These are phyloP conservation scores for Agrochola macilenta DNA, from an alignment of 2,888 invertebrate genomes.

Conservation along the genomic window DNA sequence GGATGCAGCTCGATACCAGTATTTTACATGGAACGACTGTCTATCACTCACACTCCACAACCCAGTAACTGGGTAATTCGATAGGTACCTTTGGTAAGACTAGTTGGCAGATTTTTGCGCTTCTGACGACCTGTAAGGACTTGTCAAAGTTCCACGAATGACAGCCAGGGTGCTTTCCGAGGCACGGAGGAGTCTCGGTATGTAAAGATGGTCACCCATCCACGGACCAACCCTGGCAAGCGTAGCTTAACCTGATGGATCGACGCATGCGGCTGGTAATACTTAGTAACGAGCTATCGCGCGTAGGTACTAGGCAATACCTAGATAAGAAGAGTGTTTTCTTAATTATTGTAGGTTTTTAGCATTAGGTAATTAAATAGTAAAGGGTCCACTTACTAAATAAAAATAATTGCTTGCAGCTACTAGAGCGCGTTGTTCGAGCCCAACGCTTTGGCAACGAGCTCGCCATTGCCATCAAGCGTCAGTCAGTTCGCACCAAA, in stretches of 20 bases:
- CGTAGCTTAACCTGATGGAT: too few species aligned
- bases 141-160: neutral
- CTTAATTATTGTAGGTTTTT: neutral
- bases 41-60: neutral
- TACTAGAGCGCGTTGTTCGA: slow-evolving; percentile 91
- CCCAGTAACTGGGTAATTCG: neutral
- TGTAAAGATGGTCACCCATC: neutral
- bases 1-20: too few species aligned
- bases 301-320: neutral
- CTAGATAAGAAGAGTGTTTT: neutral
- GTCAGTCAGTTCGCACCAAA: slow-evolving; percentile 79
- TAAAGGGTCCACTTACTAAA: neutral
- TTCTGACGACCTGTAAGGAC: neutral
- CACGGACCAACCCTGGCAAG: too few species aligned
- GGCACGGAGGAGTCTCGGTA: too few species aligned
- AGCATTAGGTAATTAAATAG: neutral
- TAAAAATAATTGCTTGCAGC: slow-evolving; percentile 70
- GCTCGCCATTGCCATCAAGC: slow-evolving; percentile 88
- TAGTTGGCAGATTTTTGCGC: neutral
- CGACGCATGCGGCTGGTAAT: too few species aligned
- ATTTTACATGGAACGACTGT: too few species aligned
- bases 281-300: too few species aligned
- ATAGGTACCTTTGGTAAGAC: neutral
- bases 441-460: slow-evolving; percentile 93
- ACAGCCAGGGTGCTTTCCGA: neutral